These are phyloP conservation scores for Syngnathus acus DNA, from an alignment of 2,797 vertebrate genomes.

Conservation along the genomic window DNA sequence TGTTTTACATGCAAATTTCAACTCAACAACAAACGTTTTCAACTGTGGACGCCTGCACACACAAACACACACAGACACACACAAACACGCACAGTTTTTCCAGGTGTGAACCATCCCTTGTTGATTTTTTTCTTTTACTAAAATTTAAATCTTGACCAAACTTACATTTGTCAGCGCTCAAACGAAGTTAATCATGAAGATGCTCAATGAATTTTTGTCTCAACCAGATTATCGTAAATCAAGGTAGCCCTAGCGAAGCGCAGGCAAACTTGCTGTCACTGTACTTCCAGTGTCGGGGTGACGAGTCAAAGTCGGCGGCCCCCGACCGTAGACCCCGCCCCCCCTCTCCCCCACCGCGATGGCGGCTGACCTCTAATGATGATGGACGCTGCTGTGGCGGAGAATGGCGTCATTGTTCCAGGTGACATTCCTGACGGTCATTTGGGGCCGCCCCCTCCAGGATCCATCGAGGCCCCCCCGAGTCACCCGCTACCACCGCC, in stretches of 20 bases:
- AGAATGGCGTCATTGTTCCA: conserved; percentile 54
- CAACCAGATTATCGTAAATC: not conserved
- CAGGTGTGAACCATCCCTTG: too few species aligned
- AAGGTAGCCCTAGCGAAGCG: not conserved
- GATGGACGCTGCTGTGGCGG: conserved; percentile 45
- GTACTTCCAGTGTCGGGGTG: not conserved
- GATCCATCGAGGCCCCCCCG: conserved; percentile 14
- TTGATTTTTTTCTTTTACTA: too few species aligned
- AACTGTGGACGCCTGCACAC: not conserved
- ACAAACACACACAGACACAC: not conserved
- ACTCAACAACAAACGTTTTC: too few species aligned
- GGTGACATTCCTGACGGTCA: conserved; percentile 62
- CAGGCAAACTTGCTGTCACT: not conserved
- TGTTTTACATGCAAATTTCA: not conserved
- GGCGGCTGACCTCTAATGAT: conserved; percentile 49
- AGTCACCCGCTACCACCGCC: conserved; percentile 8
- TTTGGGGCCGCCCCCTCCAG: conserved; percentile 32
- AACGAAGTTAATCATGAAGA: too few species aligned
- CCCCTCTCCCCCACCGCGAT: not conserved
- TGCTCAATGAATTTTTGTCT: too few species aligned
- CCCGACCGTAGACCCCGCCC: not conserved
- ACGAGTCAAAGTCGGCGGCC: conserved; percentile 27
- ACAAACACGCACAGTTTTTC: too few species aligned
- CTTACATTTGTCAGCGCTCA: too few species aligned
- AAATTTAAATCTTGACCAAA: too few species aligned